Conservation (phyloP, 2,113 vertebrate species). For the Neoarius graeffei region DNA sequence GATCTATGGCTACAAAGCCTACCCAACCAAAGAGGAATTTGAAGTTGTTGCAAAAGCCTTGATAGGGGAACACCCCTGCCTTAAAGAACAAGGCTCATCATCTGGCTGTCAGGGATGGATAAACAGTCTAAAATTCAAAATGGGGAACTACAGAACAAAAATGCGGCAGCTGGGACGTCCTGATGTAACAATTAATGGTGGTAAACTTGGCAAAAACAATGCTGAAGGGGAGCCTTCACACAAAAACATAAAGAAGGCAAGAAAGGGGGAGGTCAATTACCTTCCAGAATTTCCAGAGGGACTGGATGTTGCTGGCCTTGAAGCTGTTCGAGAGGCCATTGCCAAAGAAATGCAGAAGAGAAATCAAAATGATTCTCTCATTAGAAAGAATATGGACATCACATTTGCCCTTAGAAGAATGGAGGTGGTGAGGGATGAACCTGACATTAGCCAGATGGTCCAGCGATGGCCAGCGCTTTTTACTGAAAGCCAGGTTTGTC, state of each 20-base stretch:
- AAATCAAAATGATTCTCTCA: constrained; percentile 37
- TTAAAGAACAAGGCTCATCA: no score
- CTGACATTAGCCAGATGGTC: constrained; percentile 39
- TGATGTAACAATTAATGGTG: no score
- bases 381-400: constrained; percentile 44
- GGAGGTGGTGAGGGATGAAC: constrained; percentile 37
- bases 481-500: constrained; percentile 45
- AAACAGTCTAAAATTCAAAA: no score
- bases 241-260: constrained; percentile 50
- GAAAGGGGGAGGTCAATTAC: constrained; percentile 50
- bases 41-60: no score
- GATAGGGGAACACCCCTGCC: no score
- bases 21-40: no score
- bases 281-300: constrained; percentile 45
- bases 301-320: constrained; percentile 20
- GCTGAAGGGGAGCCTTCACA: constrained; percentile 25
- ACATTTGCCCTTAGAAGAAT: constrained; percentile 48
- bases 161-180: no score
- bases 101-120: no score
- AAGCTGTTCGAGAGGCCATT: constrained; percentile 8
- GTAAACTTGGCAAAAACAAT: no score
- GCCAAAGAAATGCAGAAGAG: constrained; percentile 48
- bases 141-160: no score
- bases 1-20: no score
- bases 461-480: constrained; percentile 47